Conservation (phyloP, 1,140 invertebrate species). For the Lineus longissimus region DNA sequence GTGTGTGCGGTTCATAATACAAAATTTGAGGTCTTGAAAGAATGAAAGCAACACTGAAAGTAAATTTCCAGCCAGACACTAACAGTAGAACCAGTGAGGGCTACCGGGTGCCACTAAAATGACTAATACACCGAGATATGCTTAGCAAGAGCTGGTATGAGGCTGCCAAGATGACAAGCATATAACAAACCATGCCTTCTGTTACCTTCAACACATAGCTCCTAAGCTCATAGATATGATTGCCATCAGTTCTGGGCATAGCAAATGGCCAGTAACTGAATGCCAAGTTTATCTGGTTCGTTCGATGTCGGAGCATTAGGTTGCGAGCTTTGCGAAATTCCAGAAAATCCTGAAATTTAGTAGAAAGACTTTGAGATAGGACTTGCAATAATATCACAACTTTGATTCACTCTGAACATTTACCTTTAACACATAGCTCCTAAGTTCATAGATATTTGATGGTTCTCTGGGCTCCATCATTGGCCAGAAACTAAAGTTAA, state of each 20-base stretch:
- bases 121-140: not conserved
- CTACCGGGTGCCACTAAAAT: not conserved
- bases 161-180: not conserved
- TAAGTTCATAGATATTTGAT: constrained; percentile 86
- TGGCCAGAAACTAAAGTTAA: constrained; percentile 67
- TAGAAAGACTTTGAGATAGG: too few species aligned
- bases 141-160: not conserved
- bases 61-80: too few species aligned
- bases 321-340: constrained; percentile 76
- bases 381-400: not conserved
- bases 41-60: too few species aligned
- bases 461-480: constrained; percentile 63
- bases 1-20: too few species aligned
- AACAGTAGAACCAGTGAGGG: too few species aligned
- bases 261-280: constrained; percentile 55
- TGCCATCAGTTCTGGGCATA: constrained; percentile 67
- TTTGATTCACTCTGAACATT: not conserved
- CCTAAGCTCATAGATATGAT: constrained; percentile 84
- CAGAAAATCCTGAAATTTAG: constrained; percentile 63
- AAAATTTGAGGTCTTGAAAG: too few species aligned
- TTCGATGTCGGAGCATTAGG: constrained; percentile 65
- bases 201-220: constrained; percentile 77
- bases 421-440: constrained; percentile 81
- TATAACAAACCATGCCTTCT: not conserved
- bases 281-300: not conserved